Conservation (phyloP, 2,113 vertebrate genomes). For the Struthio camelus region DNA sequence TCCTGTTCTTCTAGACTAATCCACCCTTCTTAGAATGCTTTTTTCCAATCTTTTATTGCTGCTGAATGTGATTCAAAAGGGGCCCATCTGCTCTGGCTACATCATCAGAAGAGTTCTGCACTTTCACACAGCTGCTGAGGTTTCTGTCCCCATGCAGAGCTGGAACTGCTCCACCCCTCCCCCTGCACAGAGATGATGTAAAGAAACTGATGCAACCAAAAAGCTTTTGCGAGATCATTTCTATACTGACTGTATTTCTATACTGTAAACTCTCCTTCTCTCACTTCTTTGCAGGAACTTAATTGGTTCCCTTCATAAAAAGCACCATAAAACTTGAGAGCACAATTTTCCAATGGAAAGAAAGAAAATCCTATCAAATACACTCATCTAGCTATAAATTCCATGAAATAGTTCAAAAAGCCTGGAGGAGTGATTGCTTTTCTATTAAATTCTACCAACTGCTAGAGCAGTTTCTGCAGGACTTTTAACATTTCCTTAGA, state of each 20-base stretch:
- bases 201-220: neutral
- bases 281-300: neutral
- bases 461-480: neutral
- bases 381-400: neutral
- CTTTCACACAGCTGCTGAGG: constrained; percentile 19
- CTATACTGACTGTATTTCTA: neutral
- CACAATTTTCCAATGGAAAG: neutral
- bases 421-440: neutral
- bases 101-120: constrained; percentile 28
- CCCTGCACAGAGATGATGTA: neutral
- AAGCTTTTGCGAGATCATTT: neutral
- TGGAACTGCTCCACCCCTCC: neutral
- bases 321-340: neutral
- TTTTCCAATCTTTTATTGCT: constrained; percentile 35
- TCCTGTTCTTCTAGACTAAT: constrained; percentile 26
- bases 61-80: constrained; percentile 58
- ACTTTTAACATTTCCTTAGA: neutral
- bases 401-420: neutral
- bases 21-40: neutral
- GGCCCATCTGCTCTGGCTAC: constrained; percentile 50
- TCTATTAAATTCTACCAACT: neutral
- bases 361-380: neutral
- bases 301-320: constrained; percentile 9
- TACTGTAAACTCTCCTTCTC: neutral
- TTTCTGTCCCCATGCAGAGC: neutral